Conservation (phyloP, 2,113 vertebrate genomes). For the Periophthalmodon schlosseri region DNA sequence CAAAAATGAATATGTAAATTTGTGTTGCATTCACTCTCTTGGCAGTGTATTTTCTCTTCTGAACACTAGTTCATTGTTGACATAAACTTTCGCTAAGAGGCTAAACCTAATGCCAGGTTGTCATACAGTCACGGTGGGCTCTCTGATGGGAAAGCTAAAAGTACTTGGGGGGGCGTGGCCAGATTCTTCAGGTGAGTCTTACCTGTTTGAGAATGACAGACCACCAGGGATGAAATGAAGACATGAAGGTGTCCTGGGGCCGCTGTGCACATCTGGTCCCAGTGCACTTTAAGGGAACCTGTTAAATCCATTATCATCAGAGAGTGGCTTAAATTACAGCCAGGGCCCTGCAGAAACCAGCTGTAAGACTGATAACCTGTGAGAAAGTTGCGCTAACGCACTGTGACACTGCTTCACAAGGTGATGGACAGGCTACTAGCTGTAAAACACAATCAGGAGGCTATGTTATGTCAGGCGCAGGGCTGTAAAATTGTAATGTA, state of each 20-base stretch:
- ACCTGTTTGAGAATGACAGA: conserved; percentile 39
- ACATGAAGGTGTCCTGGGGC: conserved; percentile 41
- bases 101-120: not conserved
- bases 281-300: conserved; percentile 46
- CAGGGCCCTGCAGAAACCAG: conserved; percentile 49
- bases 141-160: conserved; percentile 3
- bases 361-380: conserved; percentile 65
- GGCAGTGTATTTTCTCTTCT: not conserved
- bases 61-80: not conserved
- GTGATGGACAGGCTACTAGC: conserved; percentile 66
- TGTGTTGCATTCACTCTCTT: not conserved
- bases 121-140: not conserved
- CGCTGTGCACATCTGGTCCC: conserved; percentile 57
- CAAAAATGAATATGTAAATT: no score
- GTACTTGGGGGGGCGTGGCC: conserved; percentile 3
- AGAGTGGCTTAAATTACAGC: conserved; percentile 67
- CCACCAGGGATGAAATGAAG: conserved; percentile 54
- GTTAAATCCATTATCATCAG: conserved; percentile 69
- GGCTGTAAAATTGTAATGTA: conserved; percentile 55
- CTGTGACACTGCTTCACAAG: conserved; percentile 62
- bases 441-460: conserved; percentile 59
- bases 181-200: conserved; percentile 42
- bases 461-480: conserved; percentile 44
- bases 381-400: conserved; percentile 50
- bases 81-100: not conserved